These are phyloP conservation scores for Pampusana beccarii DNA, from an alignment of 2,113 vertebrate species.

Conservation along the genomic window DNA sequence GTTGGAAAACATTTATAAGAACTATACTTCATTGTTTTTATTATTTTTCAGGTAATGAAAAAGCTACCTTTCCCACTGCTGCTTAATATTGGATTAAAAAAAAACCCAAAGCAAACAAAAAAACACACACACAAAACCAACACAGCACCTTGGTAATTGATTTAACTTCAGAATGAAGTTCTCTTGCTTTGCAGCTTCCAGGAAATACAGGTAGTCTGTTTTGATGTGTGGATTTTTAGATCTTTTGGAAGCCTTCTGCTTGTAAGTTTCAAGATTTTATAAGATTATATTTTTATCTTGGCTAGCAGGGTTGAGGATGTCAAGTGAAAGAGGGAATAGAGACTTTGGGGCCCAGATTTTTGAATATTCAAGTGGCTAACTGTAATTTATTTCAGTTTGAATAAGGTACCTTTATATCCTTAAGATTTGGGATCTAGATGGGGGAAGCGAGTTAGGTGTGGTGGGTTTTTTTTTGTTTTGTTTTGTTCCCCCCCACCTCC, in stretches of 20 bases:
- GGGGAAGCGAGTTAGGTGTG: not conserved
- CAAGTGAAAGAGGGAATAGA: not conserved
- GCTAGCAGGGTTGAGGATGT: not conserved
- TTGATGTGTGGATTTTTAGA: not conserved
- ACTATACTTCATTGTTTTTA: not conserved
- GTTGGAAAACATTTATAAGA: not conserved
- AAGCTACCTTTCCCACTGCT: not conserved
- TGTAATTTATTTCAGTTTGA: not conserved
- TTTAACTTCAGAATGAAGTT: not conserved
- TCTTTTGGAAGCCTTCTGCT: not conserved
- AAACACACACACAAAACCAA: no score
- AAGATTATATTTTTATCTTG: not conserved
- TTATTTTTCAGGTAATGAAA: not conserved
- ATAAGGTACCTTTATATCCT: not conserved
- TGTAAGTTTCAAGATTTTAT: not conserved
- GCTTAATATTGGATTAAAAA: not conserved
- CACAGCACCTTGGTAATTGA: not conserved
- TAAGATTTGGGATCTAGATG: not conserved
- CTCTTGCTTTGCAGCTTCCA: not conserved
- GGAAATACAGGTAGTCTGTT: not conserved
- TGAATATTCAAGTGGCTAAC: not conserved
- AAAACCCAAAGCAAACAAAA: not conserved
- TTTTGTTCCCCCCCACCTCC: rapidly evolving
- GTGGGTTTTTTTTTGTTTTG: not conserved
- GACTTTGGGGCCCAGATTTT: not conserved